Evolutionary conservation across 1,140 invertebrate genomes (phyloP).

Genomic region (Acromyrmex heyeri): DNA sequence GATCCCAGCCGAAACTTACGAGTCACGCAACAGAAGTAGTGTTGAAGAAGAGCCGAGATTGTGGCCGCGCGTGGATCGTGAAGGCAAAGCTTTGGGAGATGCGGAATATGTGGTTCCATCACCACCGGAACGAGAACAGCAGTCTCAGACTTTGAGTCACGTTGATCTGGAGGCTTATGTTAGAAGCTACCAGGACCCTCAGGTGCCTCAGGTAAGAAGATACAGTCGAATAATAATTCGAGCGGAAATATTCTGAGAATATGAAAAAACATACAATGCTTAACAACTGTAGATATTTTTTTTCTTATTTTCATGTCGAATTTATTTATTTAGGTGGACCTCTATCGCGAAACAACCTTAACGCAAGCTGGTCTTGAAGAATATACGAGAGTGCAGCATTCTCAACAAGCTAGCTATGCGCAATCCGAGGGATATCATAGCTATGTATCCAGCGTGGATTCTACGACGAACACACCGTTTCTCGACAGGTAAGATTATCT

Average conservation of each 20-base stretch:
- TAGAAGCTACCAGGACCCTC: constrained; percentile 87
- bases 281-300: not conserved
- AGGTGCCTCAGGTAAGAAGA: constrained; percentile 81
- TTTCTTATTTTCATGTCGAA: not conserved
- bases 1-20: constrained; percentile 89
- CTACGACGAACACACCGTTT: constrained; percentile 92
- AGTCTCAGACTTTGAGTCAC: constrained; percentile 86
- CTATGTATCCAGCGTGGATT: constrained; percentile 93
- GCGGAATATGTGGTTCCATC: constrained; percentile 92
- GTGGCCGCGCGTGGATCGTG: constrained; percentile 90
- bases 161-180: constrained; percentile 87
- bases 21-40: constrained; percentile 85
- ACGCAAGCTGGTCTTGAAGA: constrained; percentile 91
- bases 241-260: not conserved
- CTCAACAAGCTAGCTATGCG: constrained; percentile 92
- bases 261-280: not conserved
- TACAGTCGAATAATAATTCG: not conserved
- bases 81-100: constrained; percentile 89
- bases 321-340: constrained; percentile 78
- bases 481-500: constrained; percentile 88
- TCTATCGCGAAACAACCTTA: constrained; percentile 83
- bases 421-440: constrained; percentile 94
- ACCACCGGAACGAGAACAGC: constrained; percentile 91
- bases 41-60: constrained; percentile 83
- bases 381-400: constrained; percentile 91